These are phyloP conservation scores for Anomalospiza imberbis DNA, from an alignment of 2,797 vertebrate genomes.

Conservation along the genomic window DNA sequence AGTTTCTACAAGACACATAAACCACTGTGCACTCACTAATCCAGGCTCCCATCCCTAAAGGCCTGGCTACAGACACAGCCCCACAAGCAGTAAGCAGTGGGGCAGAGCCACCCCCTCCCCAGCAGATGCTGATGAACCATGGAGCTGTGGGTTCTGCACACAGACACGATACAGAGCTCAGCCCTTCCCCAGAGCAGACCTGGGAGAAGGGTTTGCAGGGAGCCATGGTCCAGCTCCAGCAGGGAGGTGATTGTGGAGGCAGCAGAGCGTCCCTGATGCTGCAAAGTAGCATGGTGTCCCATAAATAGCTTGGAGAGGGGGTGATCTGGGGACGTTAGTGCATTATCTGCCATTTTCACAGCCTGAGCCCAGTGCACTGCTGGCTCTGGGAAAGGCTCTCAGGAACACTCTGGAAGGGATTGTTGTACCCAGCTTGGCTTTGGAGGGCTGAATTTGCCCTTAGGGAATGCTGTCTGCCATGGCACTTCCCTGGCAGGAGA, in stretches of 20 bases:
- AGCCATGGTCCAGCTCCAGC: background rate
- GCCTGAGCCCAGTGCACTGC: rapidly evolving
- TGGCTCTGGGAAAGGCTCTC: background rate
- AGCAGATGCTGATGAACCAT: background rate
- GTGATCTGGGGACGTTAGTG: background rate
- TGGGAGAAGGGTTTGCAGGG: background rate
- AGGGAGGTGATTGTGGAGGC: background rate
- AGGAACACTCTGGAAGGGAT: rapidly evolving
- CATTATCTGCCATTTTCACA: background rate
- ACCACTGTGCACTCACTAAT: rapidly evolving
- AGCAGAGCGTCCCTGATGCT: background rate
- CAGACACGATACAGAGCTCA: background rate
- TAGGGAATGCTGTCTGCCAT: background rate
- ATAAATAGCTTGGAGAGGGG: background rate
- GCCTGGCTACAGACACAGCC: background rate
- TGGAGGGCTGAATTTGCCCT: background rate
- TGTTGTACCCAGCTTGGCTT: background rate
- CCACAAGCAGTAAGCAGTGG: background rate
- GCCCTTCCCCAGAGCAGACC: background rate
- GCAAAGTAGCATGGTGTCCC: background rate
- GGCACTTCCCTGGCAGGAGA: background rate
- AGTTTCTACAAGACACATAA: background rate
- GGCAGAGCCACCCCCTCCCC: background rate
- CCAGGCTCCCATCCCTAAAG: background rate
- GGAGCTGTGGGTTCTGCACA: rapidly evolving